Evolutionary conservation across 2,113 vertebrate genomes (phyloP), one percentile per base, ranked within the genome.

Genomic region (Carassius carassius): DNA sequence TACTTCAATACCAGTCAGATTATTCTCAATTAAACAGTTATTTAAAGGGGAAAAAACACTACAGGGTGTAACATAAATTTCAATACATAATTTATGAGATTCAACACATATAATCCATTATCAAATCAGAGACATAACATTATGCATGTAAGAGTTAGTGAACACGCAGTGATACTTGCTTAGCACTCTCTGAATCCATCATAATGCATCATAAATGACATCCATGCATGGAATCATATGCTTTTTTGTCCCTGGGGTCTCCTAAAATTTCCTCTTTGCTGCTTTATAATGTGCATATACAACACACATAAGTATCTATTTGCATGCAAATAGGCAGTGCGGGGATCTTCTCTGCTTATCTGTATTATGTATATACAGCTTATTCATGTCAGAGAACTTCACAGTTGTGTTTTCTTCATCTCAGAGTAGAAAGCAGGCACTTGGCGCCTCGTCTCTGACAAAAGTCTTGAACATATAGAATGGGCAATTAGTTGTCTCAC

Each of bases 311-410:
- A 86, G 84, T 63, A 80, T 89, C 87, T 87, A 77, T 90, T 88
- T 89, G 84, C 51, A 88, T 87, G 79, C 80, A 90, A 89, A 90
- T 67, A 41, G n/a, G 12, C 73, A 65, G 74, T 2, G 49, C 70
- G 19, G 74, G 13, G 11, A 23, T 65, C 37, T 37, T 82, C 69
- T 37, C 76, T 47, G 85, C 69, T 84, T 77, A 84, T 86, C 72
- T 37, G 47, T 17, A 21, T 70, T 85, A 62, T 82, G 82, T 5
- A 60, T 37, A 37, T 29, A 84, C 60, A 60, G 44, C n/a, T 44
- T 17, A 69, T 67, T 69, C 44, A 51, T 65, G 13, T 58, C 21
- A 78, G 21, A 62, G 29, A 77, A 13, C 4, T 19, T 62, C 54
- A 78, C 32, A n/a, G 17, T 58, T 58, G 10, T n/a, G 16, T 78